Percentiles rank a stretch among this genome's conserved stretches.
These are phyloP conservation scores for Trichonephila inaurata DNA, from an alignment of 1,140 invertebrate species.

Conservation along the genomic window DNA sequence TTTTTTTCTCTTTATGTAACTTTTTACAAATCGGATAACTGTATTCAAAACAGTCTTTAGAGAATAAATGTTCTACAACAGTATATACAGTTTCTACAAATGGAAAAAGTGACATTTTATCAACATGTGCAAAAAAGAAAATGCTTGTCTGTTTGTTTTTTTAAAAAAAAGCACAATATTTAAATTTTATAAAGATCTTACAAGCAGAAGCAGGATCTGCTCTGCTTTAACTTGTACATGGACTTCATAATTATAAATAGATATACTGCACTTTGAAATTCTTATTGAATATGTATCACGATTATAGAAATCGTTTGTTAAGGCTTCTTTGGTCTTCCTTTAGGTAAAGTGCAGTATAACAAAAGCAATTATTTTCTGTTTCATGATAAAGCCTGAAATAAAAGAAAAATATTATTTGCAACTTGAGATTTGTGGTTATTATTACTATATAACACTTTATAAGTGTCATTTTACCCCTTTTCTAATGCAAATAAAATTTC, in stretches of 20 bases:
- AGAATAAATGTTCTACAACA: conserved; percentile 44
- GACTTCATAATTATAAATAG: conserved; percentile 16
- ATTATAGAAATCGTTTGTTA: background rate
- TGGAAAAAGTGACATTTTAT: conserved; percentile 15
- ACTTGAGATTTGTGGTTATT: no score
- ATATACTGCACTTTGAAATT: background rate
- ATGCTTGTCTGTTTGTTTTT: background rate
- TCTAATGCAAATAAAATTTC: no score
- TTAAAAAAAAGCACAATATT: background rate
- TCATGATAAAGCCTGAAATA: conserved; percentile 16
- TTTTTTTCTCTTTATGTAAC: background rate
- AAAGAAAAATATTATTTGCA: background rate
- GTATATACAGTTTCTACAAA: conserved; percentile 54
- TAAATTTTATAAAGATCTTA: background rate
- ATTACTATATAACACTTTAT: no score
- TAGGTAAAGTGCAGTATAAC: background rate
- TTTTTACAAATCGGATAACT: conserved; percentile 47
- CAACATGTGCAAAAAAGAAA: conserved; percentile 22
- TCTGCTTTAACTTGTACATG: background rate
- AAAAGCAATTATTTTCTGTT: conserved; percentile 12
- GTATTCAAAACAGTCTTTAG: conserved; percentile 4
- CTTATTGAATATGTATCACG: background rate
- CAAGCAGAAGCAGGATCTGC: background rate
- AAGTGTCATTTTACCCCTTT: no score
- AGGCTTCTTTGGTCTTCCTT: conserved; percentile 39